Base-by-base conservation (phyloP, 2,797 vertebrate genomes). In the Taenioides sp. region DNA sequence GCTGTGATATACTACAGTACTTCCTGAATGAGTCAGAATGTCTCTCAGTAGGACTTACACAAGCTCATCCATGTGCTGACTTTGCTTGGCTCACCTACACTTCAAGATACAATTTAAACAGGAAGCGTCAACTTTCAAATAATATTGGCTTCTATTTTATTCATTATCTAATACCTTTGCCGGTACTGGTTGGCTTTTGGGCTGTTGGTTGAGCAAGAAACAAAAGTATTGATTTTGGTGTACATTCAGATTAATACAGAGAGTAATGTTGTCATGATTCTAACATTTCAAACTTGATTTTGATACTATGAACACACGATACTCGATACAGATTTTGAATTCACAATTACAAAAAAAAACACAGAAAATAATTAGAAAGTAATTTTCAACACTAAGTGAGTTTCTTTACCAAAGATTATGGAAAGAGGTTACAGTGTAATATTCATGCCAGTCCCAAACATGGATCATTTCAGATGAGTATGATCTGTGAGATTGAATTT, bases 11-110 rank as follows among this genome's bases (percentile, higher is more conserved):
- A 40, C 71, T 79, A 57, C 73, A 75, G 72, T 80, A 77, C 77
- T 80, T 89, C 81, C 80, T 80, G 78, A 81, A 71, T 81, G 71
- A 77, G 67, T 79, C 81, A 69, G 47, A 64, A 40, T 20, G 25
- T 66, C 65, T 66, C 25, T 52, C 23, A 49, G 63, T 27, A 17
- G 62, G 23, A 25, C 62, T 37, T 14, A 49, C 37, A 65, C 22
- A 65, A 50, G 69, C 43, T 64, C 25, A 2, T 57, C 66, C 62
- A 72, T 40, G 23, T 76, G 62, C 59, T 60, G 57, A 67, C 37
- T 58, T 50, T 27, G 14, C 16, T 7, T 25, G 11, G 16, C 76
- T 80, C 50, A 65, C 47, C 70, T 5, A 12, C 16, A 14, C 20
- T 20, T 7, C 11, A 14, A 12, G 67, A 7, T 43, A 63, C 40